Evolutionary conservation across 2,888 invertebrate genomes (phyloP), one percentile per base, ranked within the genome.

Genomic region (Choreutis nemorana): DNA sequence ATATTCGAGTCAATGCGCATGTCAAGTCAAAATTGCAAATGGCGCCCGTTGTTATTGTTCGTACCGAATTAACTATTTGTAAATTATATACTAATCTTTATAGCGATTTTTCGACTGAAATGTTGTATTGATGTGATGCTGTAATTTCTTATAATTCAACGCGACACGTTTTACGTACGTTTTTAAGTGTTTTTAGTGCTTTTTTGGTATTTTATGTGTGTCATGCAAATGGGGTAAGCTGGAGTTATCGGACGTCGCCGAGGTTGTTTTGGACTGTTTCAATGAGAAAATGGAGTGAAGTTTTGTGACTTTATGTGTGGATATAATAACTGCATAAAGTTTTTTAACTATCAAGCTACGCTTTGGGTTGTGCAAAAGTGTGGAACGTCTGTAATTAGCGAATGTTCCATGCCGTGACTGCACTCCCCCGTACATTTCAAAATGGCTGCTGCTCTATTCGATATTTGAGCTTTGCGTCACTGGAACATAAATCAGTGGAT

Each of bases 41-140:
- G 94, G 94, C 94, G 93, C 89, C 92, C 88, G 91, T 93, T 95
- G 94, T 94, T 94, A 93, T 94, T 94, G 94, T 94, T 94, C 90
- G 90, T 90, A 90, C 89, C 87, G 89, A 89, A 81, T 82, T 83
- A 83, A 82, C 82, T 83, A 84, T 84, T 84, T 84, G 80, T 82
- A 81, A 81, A 79, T 75, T 83, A 82, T 83, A 83, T 84, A 83
- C 82, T 81, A 75, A 81, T 81, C 82, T 82, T 83, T 83, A 78
- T 80, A 78, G 72, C 67, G 75, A 75, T 72, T 82, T 83, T 83
- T 81, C 75, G 78, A 71, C 68, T 65, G 67, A 63, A 77, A 68
- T 68, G 66, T 62, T 72, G 71, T 65, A 68, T 61, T 78, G 66
- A 79, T 66, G 61, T 60, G 71, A 80, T 67, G 73, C 75, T 63